A percentile compares a stretch with the other conserved stretches of the same genome.
Conservation (phyloP, 2,113 vertebrate genomes). For the Lophochroa leadbeateri region DNA sequence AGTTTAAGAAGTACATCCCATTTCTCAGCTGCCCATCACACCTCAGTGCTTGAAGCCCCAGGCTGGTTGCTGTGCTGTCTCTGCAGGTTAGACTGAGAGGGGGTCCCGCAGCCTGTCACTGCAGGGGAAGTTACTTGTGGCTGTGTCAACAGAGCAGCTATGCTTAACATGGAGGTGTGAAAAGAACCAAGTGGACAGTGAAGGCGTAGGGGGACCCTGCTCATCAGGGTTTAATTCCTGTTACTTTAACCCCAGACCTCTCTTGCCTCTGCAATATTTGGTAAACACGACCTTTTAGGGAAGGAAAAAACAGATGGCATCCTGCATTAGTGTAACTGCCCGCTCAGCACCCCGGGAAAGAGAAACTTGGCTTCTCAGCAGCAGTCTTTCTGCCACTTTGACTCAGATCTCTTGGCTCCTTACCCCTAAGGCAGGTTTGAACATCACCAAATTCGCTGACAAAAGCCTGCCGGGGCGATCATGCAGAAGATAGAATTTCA, state of each 20-base stretch:
- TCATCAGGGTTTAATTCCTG: conserved; percentile 54
- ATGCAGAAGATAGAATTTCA: conserved; percentile 63
- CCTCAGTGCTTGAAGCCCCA: neutral
- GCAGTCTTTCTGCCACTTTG: conserved; percentile 60
- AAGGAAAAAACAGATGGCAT: conserved; percentile 45
- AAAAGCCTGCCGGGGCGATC: conserved; percentile 54
- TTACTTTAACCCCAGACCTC: conserved; percentile 47
- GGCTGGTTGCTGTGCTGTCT: neutral
- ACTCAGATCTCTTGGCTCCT: conserved; percentile 63
- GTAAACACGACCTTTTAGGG: conserved; percentile 55
- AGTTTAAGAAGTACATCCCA: neutral
- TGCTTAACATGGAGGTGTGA: neutral
- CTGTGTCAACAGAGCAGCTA: neutral
- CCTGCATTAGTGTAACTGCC: conserved; percentile 51
- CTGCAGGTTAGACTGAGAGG: neutral
- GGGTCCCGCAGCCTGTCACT: neutral
- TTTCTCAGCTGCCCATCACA: neutral
- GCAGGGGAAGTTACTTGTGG: neutral
- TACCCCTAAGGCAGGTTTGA: conserved; percentile 45
- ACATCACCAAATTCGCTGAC: conserved; percentile 43
- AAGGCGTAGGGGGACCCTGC: neutral
- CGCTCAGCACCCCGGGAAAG: conserved; percentile 25
- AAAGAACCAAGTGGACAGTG: neutral
- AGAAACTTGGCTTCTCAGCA: conserved; percentile 66
- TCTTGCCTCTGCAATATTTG: conserved; percentile 34